Percentiles rank a stretch among this genome's conserved stretches.
These are phyloP conservation scores for Scaptomyza polygonia DNA, from an alignment of 2,888 invertebrate species.

Conservation along the genomic window DNA sequence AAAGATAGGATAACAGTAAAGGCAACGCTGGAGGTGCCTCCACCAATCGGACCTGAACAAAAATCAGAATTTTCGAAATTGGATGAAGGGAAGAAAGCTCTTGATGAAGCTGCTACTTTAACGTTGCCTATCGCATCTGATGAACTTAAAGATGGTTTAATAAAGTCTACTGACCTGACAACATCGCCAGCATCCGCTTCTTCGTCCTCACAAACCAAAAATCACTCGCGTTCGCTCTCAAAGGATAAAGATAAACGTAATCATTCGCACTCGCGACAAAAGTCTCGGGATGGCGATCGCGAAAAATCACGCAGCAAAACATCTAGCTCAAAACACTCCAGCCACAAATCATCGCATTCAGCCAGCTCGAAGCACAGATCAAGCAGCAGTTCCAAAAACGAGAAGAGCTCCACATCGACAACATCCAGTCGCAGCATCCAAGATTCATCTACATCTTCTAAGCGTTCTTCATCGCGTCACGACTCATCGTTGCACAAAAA, in stretches of 20 bases:
- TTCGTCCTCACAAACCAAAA: conserved; percentile 76
- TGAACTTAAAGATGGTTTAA: conserved; percentile 40
- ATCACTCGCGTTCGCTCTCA: conserved; percentile 45
- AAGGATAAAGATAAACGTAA: conserved; percentile 51
- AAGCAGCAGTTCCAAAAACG: conserved; percentile 64
- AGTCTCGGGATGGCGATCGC: conserved; percentile 54
- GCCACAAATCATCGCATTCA: conserved; percentile 55
- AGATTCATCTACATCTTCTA: conserved; percentile 49
- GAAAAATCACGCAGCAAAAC: conserved; percentile 63
- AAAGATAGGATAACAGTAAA: conserved; percentile 11
- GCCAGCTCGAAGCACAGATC: conserved; percentile 58
- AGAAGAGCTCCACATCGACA: conserved; percentile 51
- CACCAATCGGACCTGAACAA: conserved; percentile 22
- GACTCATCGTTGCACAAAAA: conserved; percentile 55
- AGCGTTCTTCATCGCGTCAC: conserved; percentile 59
- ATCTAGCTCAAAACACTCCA: conserved; percentile 69
- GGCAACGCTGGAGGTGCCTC: neutral
- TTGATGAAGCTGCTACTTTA: neutral
- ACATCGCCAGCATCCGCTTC: conserved; percentile 62
- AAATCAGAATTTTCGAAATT: conserved; percentile 17
- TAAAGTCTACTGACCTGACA: conserved; percentile 40
- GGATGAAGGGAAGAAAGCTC: neutral
- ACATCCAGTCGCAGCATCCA: conserved; percentile 60
- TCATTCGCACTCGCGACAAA: conserved; percentile 47
- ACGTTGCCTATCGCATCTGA: neutral